These are phyloP conservation scores for Sorex maritimensis DNA, from an alignment of 2,797 vertebrate genomes.

Conservation along the genomic window DNA sequence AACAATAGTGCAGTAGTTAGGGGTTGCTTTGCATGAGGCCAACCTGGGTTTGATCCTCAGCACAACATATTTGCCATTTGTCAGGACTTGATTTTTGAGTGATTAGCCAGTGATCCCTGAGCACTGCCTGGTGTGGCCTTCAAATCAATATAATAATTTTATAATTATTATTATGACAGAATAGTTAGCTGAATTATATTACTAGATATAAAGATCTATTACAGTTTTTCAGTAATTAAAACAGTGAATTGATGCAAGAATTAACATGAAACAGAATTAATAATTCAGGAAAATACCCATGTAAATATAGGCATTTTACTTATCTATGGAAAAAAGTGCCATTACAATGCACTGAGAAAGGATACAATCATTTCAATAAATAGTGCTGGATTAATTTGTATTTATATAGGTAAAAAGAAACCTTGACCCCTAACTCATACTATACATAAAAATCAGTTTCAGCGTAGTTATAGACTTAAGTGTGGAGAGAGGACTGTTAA, in stretches of 20 bases:
- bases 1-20: too few species aligned
- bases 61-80: too few species aligned
- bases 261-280: constrained; percentile 15
- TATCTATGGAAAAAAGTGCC: constrained; percentile 10
- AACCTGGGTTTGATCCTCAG: too few species aligned
- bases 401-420: constrained; percentile 35
- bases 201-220: constrained; percentile 51
- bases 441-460: not conserved
- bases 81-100: too few species aligned
- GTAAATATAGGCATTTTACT: not conserved
- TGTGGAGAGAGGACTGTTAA: constrained; percentile 4
- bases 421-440: not conserved
- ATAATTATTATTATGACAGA: constrained; percentile 53
- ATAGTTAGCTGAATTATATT: constrained; percentile 45
- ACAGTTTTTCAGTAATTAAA: constrained; percentile 64
- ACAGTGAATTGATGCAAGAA: not conserved
- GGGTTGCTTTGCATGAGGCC: too few species aligned
- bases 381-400: constrained; percentile 17
- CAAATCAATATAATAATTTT: too few species aligned
- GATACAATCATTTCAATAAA: constrained; percentile 28
- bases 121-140: too few species aligned
- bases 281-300: constrained; percentile 27
- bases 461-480: not conserved
- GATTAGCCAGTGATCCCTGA: too few species aligned
- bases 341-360: not conserved